Conservation (phyloP, 2,113 vertebrate genomes). For the Hypanus sabinus region DNA sequence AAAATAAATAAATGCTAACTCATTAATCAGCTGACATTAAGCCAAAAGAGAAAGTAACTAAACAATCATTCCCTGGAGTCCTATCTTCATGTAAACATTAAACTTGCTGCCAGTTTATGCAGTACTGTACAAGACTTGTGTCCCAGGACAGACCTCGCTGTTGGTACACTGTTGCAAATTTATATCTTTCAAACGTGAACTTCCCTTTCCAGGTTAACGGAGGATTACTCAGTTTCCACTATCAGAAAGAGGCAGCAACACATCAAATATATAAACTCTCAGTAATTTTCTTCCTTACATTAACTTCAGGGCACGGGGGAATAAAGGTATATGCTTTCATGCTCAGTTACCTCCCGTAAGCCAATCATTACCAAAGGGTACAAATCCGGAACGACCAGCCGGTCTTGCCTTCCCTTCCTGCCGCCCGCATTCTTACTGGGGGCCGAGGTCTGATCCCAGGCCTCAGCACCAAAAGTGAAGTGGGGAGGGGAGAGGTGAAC, state of each 20-base stretch:
- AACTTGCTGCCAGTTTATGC: not conserved
- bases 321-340: not conserved
- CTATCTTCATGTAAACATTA: not conserved
- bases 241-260: not conserved
- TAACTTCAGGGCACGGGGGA: not conserved
- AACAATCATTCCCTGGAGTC: constrained; percentile 10
- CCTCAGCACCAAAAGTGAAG: not conserved
- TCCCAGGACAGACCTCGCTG: not conserved
- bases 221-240: not conserved
- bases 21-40: not conserved
- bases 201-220: not conserved
- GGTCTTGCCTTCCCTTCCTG: not conserved
- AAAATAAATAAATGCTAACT: not conserved
- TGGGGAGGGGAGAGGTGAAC: too few relatives aligned
- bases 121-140: not conserved
- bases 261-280: not conserved
- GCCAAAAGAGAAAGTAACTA: not conserved
- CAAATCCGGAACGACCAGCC: not conserved
- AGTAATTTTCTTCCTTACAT: not conserved
- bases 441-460: not conserved
- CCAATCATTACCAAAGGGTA: not conserved
- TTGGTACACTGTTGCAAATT: not conserved
- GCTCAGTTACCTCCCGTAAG: not conserved
- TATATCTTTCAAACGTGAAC: not conserved
- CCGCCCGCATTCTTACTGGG: not conserved